These are phyloP conservation scores for Rhipidura dahli DNA, from an alignment of 2,113 vertebrate genomes.

Conservation along the genomic window DNA sequence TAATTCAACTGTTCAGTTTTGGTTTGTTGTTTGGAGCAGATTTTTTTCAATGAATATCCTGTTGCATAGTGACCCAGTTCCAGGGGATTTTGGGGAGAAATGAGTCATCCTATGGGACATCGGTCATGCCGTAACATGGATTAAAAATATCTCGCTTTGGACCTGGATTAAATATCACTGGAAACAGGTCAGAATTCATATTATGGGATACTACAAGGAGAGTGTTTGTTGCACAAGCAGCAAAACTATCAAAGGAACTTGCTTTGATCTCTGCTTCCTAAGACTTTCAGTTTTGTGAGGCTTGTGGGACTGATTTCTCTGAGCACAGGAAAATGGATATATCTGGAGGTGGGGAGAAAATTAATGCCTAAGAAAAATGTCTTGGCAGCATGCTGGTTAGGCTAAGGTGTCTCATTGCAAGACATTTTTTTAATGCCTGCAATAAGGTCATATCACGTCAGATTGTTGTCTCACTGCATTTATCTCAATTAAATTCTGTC, in stretches of 20 bases:
- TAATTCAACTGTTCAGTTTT: neutral
- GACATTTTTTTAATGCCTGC: neutral
- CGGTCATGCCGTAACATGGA: neutral
- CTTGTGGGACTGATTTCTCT: neutral
- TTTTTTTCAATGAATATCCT: neutral
- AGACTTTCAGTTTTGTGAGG: neutral
- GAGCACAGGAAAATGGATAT: neutral
- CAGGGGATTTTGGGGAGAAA: neutral
- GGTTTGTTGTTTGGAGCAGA: neutral
- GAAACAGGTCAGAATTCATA: neutral
- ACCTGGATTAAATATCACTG: neutral
- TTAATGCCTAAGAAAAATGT: neutral
- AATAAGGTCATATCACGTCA: accelerated
- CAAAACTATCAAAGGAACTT: neutral
- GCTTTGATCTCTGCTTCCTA: neutral
- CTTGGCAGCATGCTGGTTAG: neutral
- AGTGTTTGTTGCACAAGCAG: neutral
- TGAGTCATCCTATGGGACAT: neutral
- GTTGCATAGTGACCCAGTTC: neutral
- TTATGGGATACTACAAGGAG: neutral
- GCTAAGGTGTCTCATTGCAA: neutral
- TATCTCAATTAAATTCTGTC: neutral
- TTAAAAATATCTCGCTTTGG: neutral
- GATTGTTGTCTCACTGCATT: neutral
- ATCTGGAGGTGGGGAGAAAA: neutral